Base-by-base conservation (phyloP, 2,113 vertebrate genomes). In the Rhegmatorhina hoffmannsi region DNA sequence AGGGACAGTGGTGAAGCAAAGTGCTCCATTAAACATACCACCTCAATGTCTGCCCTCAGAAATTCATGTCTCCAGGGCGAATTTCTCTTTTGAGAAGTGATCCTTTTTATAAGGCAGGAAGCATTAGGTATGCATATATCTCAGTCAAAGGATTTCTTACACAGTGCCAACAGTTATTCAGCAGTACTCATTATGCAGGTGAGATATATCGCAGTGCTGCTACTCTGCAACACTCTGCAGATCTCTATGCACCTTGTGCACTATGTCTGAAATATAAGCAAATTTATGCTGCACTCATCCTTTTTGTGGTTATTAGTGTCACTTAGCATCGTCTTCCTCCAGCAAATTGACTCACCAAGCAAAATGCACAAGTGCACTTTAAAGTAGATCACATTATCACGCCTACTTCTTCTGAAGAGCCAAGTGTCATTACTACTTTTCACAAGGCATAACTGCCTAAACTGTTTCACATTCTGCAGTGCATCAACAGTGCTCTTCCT, bases 261-360 rank as follows among this genome's bases (percentile, higher is more conserved):
- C 90, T 60, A 44, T 60, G 83, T 87, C 88, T 91, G 82, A 94
- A 96, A 94, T 94, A 89, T 70, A 97, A 96, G 92, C 63, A 96
- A 95, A 96, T 95, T 94, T 96, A 96, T 94, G 92, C 96, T 96
- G 93, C 91, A 92, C 91, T 95, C 95, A 96, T 95, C 91, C 92
- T 91, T 96, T 92, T 88, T 95, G 95, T 95, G 89, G 89, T 91
- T 96, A 95, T 96, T 96, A 96, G 89, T 97, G 96, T 96, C 95
- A 96, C 94, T 95, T 96, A 95, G 86, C 93, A 96, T 95, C 95
- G 94, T 92, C 93, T 96, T 97, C 90, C 90, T 84, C 85, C 90
- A 89, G 93, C 91, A 96, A 97, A 96, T 95, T 94, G 95, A 94
- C 96, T 96, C 91, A 86, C 94, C 90, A 87, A 93, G 92, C 72